Conservation (phyloP, 1,140 invertebrate genomes). For the Hyles vespertilio region DNA sequence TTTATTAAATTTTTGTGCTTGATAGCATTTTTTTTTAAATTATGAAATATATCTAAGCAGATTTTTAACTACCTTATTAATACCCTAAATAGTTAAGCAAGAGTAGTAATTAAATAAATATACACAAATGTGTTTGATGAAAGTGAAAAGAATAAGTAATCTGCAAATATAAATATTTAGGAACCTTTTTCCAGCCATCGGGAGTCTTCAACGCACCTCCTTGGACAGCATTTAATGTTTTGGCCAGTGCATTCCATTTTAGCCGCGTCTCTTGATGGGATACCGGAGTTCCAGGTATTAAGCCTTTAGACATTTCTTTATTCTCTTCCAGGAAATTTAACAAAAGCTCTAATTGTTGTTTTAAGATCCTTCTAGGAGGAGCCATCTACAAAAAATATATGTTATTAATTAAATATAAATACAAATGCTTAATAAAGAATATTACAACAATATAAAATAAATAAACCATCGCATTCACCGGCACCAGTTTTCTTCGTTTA, state of each 20-base stretch:
- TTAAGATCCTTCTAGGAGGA: conserved; percentile 53
- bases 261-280: conserved; percentile 38
- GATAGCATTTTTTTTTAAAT: no score
- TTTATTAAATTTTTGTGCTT: neutral
- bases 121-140: no score
- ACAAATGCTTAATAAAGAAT: neutral
- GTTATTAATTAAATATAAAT: conserved; percentile 1
- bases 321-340: conserved; percentile 59
- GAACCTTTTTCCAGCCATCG: conserved; percentile 61
- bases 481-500: neutral
- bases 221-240: conserved; percentile 52
- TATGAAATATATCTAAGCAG: no score
- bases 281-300: conserved; percentile 35
- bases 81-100: no score
- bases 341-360: conserved; percentile 53
- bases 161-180: neutral
- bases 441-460: neutral
- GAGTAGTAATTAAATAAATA: no score
- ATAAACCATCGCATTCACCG: neutral
- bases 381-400: conserved; percentile 45
- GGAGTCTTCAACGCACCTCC: conserved; percentile 49
- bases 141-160: no score
- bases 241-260: conserved; percentile 50
- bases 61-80: no score
- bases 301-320: conserved; percentile 51